Conservation (phyloP, 92 coral and sea anemone genomes). For the Hydrozoanthus gracilis region DNA sequence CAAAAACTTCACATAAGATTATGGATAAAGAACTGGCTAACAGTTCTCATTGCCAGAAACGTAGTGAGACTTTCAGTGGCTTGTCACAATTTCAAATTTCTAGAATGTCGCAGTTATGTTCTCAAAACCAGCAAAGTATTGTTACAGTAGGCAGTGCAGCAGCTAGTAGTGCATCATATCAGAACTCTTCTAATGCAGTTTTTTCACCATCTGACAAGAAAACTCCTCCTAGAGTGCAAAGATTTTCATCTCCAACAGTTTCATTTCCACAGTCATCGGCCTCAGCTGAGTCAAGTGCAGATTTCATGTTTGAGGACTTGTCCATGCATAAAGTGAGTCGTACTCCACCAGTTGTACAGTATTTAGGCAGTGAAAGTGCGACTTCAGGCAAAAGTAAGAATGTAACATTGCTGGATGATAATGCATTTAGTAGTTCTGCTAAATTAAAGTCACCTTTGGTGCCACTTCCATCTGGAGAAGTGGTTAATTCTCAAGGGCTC, state of each 20-base stretch:
- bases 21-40: background rate
- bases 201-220: slow-evolving; percentile 12
- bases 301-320: background rate
- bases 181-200: background rate
- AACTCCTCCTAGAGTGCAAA: background rate
- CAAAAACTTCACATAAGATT: background rate
- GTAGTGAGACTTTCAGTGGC: background rate
- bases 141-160: background rate
- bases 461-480: slow-evolving; percentile 45
- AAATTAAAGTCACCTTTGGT: slow-evolving; percentile 50
- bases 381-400: background rate
- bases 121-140: background rate
- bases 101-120: background rate
- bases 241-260: background rate
- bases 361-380: slow-evolving; percentile 21
- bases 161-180: background rate
- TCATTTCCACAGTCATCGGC: background rate
- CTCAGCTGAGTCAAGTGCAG: slow-evolving; percentile 23
- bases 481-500: background rate
- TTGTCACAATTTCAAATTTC: slow-evolving; percentile 43
- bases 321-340: background rate
- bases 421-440: background rate
- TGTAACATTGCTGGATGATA: slow-evolving; percentile 24
- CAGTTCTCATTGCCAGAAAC: background rate
- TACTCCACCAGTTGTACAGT: slow-evolving; percentile 5